Evolutionary conservation across 2,113 vertebrate genomes (phyloP), one percentile per base, ranked within the genome.

Genomic region (Corythoichthys intestinalis): DNA sequence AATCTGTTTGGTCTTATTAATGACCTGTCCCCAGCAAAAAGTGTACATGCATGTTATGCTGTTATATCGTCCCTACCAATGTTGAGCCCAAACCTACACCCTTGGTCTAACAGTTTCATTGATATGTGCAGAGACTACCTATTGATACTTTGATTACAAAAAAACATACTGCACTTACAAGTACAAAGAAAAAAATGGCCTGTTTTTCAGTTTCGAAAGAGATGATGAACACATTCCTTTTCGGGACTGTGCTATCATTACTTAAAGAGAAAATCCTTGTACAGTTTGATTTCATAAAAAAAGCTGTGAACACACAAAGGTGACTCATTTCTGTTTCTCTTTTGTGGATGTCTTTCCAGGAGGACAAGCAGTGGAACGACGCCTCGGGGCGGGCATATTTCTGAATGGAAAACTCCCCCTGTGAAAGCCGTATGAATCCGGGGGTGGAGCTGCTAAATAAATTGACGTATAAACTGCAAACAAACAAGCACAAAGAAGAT

Each of bases 381-480:
- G 76, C 83, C 79, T 83, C 78, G 80, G 86, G 84, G 68, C 75
- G 81, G 79, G 65, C 79, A 72, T 80, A 53, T 89, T 87, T 86
- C 78, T 80, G 72, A 79, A 79, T 76, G 72, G 86, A 86, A 84
- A 75, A 67, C 49, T 72, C 49, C 53, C 58, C 66, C 60, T 11
- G 41, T 47, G 41, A 6, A 46, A 47, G n/a, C 34, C 3, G 20
- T 14, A 14, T 11, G n/a, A 13, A 46, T 47, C 12, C 4, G 6
- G 15, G n/a, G 38, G 8, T 20, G 59, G 11, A 47, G 11, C 38
- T 47, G 38, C 41, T n/a, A 47, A 47, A 63, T 14, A 28, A 46
- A 0, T 28, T 14, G 61, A 63, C 6, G 44, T 9, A 12, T 4
- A 58, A 69, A 74, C 53, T 17, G 62, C 13, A 61, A 59, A 41